Conservation (phyloP, 2,113 vertebrate genomes). For the Vidua macroura region DNA sequence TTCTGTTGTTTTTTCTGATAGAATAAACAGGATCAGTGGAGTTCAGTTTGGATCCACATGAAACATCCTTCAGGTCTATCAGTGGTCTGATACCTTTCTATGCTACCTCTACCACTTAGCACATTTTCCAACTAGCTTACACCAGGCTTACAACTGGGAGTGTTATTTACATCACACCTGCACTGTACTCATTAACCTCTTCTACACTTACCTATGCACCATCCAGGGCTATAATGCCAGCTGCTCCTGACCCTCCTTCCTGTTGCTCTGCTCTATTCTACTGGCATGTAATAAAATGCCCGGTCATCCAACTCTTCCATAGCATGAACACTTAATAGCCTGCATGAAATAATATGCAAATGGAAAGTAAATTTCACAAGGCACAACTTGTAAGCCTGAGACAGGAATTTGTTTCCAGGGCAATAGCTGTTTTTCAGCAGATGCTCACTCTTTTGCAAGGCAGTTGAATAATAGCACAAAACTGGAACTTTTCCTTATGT, state of each 20-base stretch:
- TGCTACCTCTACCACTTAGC: neutral
- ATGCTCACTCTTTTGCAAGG: neutral
- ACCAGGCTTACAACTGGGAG: neutral
- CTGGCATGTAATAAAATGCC: neutral
- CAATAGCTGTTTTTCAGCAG: conserved; percentile 1
- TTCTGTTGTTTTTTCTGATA: neutral
- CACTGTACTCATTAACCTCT: neutral
- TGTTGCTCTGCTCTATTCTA: neutral
- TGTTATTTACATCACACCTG: neutral
- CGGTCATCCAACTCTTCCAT: neutral
- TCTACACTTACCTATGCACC: neutral
- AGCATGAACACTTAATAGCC: neutral
- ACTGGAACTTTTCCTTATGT: neutral
- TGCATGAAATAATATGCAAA: neutral
- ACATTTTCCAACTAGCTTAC: neutral
- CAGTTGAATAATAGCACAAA: neutral
- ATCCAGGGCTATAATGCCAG: neutral
- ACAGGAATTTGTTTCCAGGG: neutral
- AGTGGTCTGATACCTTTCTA: neutral
- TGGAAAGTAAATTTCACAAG: neutral
- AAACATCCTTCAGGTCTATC: neutral
- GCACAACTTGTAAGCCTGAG: neutral
- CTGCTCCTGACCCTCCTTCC: neutral
- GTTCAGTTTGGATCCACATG: neutral
- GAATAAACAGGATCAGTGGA: neutral